Conservation (phyloP, 2,797 vertebrate species). For the Choloepus didactylus region DNA sequence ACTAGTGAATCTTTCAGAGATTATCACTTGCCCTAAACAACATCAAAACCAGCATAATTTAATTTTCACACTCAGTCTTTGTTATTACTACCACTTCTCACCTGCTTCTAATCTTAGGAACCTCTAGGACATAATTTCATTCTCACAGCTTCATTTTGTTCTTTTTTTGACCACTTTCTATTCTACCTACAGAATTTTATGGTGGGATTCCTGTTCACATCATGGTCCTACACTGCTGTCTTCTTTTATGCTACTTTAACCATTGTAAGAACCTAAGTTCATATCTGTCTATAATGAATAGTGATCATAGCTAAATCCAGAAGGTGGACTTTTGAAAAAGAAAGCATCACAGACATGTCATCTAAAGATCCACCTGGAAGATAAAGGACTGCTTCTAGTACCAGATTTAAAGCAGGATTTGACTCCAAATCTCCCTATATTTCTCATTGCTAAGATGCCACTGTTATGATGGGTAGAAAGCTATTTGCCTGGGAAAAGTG, state of each 20-base stretch:
- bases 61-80: neutral
- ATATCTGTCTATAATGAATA: neutral
- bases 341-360: constrained; percentile 26
- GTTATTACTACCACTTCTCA: neutral
- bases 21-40: neutral
- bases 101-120: constrained; percentile 40
- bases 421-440: constrained; percentile 1
- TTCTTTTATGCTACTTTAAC: constrained; percentile 38
- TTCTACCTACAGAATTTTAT: neutral
- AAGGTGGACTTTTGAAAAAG: neutral
- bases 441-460: neutral
- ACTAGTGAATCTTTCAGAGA: constrained; percentile 46
- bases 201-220: constrained; percentile 6
- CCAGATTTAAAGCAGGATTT: constrained; percentile 61
- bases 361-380: constrained; percentile 29
- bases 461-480: neutral
- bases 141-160: neutral
- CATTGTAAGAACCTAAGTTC: neutral
- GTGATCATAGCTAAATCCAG: constrained; percentile 45
- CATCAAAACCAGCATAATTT: neutral
- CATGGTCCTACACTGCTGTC: neutral
- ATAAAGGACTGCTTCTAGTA: constrained; percentile 9
- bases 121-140: neutral
- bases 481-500: constrained; percentile 19
- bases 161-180: neutral